Evolutionary conservation across 1,140 invertebrate species (phyloP), one percentile per base, ranked within the genome.

Genomic region (Spodoptera litura): DNA sequence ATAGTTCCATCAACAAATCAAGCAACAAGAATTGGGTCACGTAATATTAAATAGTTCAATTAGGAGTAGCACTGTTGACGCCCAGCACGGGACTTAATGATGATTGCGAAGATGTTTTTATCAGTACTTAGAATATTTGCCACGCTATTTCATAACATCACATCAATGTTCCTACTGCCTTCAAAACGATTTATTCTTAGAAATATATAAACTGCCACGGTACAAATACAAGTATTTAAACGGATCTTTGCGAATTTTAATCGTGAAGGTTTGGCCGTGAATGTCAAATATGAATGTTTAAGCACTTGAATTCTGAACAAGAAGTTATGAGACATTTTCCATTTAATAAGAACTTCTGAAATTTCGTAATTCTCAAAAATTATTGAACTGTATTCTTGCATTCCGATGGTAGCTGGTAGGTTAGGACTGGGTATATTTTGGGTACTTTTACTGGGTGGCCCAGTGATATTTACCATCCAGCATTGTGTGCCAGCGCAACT

Each of bases 1-100:
- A 51, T 56, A 71, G 51, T 70, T 70, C 35, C 35, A 58, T 15
- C 38, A 75, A 62, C 25, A 75, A 31, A 62, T 62, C 20, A 31
- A 35, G 51, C 44, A 4, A 31, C 53, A 27, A 75, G 12, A 44
- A 31, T 58, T 35, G 31, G 72, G 58, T 52, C 72, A 75, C 61
- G 58, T 44, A 75, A 75, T 62, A 62, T 62, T 75, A 52, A 75
- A 52, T 52, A 75, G 58, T 62, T 62, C 72, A 75, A 75, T 75
- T 75, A 58, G 25, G 31, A 75, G 35, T 11, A 51, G 13, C 35
- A 51, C n/a, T 38, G 9, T 73, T 59, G 71, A 0, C 13, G 10
- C 25, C 8, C 20, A 49, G n/a, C 20, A 27, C 1, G 13, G n/a
- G 52, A 12, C 52, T 64, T 15, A 8, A 10, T 13, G 31, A 44